These are phyloP conservation scores for Ditylenchus dipsaci DNA, from an alignment of 1,140 invertebrate species.

Conservation along the genomic window DNA sequence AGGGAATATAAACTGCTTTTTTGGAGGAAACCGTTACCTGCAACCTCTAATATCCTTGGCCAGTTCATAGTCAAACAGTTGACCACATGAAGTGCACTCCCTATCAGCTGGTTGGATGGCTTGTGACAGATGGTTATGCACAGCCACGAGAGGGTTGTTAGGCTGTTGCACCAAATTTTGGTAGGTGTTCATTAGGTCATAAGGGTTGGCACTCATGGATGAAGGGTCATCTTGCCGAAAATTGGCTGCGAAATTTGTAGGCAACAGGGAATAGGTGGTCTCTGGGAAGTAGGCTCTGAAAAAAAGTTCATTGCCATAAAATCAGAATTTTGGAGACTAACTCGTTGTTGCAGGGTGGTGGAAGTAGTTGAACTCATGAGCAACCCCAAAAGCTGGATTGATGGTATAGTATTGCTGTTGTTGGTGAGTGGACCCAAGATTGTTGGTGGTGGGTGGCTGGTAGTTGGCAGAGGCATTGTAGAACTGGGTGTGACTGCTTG, in stretches of 20 bases:
- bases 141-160: background rate
- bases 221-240: background rate
- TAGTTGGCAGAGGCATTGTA: constrained; percentile 1
- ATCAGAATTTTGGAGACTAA: background rate
- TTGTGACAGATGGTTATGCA: background rate
- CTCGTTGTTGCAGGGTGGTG: background rate
- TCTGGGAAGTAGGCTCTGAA: background rate
- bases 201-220: background rate
- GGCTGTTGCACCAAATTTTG: constrained; percentile 4
- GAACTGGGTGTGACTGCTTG: background rate
- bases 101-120: constrained; percentile 9
- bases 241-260: background rate
- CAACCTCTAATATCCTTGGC: constrained; percentile 28
- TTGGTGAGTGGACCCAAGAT: no score
- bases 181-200: background rate
- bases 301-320: background rate
- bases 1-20: no score
- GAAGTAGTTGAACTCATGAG: background rate
- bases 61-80: constrained; percentile 20
- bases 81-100: constrained; percentile 34
- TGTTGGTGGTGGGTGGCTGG: background rate
- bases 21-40: background rate
- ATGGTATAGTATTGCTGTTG: background rate
- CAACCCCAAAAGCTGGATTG: background rate
- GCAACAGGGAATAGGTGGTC: constrained; percentile 7